Evolutionary conservation across 1,140 invertebrate genomes (phyloP).

Genomic region (Coelopa frigida): DNA sequence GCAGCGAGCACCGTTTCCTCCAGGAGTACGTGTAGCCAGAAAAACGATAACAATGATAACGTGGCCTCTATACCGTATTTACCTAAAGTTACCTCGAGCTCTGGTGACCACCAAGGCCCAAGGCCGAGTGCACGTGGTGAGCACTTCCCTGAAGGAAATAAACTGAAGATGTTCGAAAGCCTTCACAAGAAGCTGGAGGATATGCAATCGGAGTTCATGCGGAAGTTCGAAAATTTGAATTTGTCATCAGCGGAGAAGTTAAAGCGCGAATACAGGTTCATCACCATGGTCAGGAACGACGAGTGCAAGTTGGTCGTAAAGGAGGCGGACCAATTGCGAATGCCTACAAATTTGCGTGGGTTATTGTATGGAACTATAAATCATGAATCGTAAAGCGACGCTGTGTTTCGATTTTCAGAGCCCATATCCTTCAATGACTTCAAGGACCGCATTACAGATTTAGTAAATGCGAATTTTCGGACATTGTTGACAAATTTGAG

Average conservation of each 20-base stretch:
- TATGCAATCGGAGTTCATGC: conserved; percentile 21
- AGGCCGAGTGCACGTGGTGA: conserved; percentile 8
- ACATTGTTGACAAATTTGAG: too few relatives aligned
- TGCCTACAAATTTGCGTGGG: conserved; percentile 26
- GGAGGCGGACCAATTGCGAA: conserved; percentile 14
- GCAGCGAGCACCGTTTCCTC: not conserved
- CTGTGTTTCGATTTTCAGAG: too few relatives aligned
- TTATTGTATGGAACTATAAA: too few relatives aligned
- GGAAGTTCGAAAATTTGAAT: conserved; percentile 2
- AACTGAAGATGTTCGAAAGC: conserved; percentile 6
- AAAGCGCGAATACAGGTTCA: conserved; percentile 19
- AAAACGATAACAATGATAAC: too few relatives aligned
- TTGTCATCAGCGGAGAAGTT: not conserved
- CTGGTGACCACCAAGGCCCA: conserved; percentile 12
- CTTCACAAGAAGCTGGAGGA: conserved; percentile 16
- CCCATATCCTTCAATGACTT: too few relatives aligned
- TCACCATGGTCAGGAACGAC: conserved; percentile 17
- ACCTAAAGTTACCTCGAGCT: conserved; percentile 7
- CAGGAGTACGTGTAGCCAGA: too few relatives aligned
- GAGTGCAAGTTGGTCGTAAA: conserved; percentile 18
- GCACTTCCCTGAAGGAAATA: conserved; percentile 1
- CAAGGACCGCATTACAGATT: too few relatives aligned
- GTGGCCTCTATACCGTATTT: conserved; percentile 2
- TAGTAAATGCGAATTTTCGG: too few relatives aligned
- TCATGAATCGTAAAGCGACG: too few relatives aligned